Evolutionary conservation across 1,140 invertebrate species (phyloP).

Genomic region (Battus philenor): DNA sequence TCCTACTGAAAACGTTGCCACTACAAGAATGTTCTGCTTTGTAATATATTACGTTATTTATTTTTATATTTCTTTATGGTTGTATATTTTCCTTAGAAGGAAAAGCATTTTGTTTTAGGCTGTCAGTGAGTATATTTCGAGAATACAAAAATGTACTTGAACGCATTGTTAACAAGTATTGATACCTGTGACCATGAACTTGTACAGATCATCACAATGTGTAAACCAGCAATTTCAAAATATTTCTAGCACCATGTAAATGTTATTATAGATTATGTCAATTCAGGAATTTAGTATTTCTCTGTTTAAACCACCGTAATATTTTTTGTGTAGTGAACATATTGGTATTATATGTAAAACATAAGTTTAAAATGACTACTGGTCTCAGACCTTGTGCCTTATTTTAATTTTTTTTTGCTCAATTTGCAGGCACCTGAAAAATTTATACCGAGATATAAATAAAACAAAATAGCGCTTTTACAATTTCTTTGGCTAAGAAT

Average conservation of each 20-base stretch:
- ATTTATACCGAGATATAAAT: constrained; percentile 19
- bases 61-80: constrained; percentile 63
- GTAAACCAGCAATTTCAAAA: no score
- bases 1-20: constrained; percentile 70
- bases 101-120: constrained; percentile 43
- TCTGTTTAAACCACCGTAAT: constrained; percentile 27
- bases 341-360: constrained; percentile 7
- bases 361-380: constrained; percentile 26
- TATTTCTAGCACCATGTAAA: no score
- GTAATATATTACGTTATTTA: constrained; percentile 69
- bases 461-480: constrained; percentile 1
- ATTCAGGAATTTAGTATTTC: no score
- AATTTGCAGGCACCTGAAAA: constrained; percentile 51
- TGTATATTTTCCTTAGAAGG: constrained; percentile 62
- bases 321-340: constrained; percentile 20
- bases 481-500: constrained; percentile 4
- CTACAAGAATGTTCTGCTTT: constrained; percentile 68
- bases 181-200: no score
- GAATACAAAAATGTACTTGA: no score
- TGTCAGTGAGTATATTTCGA: no score
- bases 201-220: background rate
- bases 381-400: constrained; percentile 62
- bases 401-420: constrained; percentile 61
- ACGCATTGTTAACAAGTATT: no score
- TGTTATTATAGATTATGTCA: no score